Conservation (phyloP, 2,888 invertebrate species). For the Chrysopilus asiliformis region DNA sequence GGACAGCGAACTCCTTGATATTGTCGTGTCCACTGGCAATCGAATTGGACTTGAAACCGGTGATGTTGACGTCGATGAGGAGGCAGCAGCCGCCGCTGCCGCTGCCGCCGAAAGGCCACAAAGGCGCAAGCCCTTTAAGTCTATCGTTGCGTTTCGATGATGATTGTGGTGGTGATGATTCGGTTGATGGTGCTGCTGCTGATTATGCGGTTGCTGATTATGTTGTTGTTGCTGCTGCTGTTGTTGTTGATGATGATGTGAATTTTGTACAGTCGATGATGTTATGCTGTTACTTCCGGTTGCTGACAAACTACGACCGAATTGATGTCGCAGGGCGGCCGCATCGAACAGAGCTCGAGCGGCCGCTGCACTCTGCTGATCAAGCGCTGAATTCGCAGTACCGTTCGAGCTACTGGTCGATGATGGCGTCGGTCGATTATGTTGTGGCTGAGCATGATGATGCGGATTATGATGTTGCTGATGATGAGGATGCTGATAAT, state of each 20-base stretch:
- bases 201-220: conserved; percentile 6
- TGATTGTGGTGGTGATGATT: conserved; percentile 14
- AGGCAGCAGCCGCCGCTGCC: conserved; percentile 13
- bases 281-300: conserved; percentile 12
- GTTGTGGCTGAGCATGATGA: conserved; percentile 11
- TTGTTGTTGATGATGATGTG: conserved; percentile 11
- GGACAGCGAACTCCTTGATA: conserved; percentile 19
- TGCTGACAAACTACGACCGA: conserved; percentile 8
- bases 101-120: conserved; percentile 16
- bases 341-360: conserved; percentile 13
- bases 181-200: conserved; percentile 11
- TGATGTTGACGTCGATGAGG: conserved; percentile 20
- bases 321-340: conserved; percentile 12
- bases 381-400: conserved; percentile 5
- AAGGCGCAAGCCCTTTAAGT: conserved; percentile 18
- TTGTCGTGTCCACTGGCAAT: conserved; percentile 20
- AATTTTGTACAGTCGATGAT: conserved; percentile 5
- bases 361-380: conserved; percentile 7
- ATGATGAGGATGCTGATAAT: background rate
- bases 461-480: conserved; percentile 1
- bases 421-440: conserved; percentile 9
- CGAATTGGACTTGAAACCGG: conserved; percentile 19
- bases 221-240: conserved; percentile 12
- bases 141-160: conserved; percentile 16
- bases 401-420: conserved; percentile 4